Conservation (phyloP, 2,888 invertebrate genomes). For the Sinohyriopsis cumingii region DNA sequence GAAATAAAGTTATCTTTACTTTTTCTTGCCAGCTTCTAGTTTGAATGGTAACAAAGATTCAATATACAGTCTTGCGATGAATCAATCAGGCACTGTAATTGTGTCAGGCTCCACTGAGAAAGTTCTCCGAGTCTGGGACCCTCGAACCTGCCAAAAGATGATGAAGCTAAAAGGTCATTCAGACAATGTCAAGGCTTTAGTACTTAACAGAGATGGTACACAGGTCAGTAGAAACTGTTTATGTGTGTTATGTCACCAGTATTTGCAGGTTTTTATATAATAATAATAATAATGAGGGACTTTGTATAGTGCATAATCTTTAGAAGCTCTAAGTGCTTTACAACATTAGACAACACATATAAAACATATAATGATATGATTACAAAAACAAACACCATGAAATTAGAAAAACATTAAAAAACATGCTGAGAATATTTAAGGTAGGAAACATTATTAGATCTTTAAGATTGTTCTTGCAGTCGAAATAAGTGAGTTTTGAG, state of each 20-base stretch:
- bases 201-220: conserved; percentile 94
- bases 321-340: too few species aligned
- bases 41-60: conserved; percentile 97
- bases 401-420: too few species aligned
- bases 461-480: too few species aligned
- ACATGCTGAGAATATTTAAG: too few species aligned
- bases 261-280: too few species aligned
- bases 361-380: too few species aligned
- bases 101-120: conserved; percentile 84
- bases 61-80: conserved; percentile 99
- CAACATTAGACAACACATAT: too few species aligned
- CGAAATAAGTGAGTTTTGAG: too few species aligned
- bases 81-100: conserved; percentile 93
- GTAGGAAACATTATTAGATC: too few species aligned
- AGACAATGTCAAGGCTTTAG: conserved; percentile 96
- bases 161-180: conserved; percentile 98
- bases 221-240: conserved; percentile 61
- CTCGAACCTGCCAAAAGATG: conserved; percentile 91
- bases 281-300: too few species aligned
- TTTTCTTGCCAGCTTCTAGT: conserved; percentile 83
- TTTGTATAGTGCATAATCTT: too few species aligned
- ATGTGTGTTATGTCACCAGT: not conserved
- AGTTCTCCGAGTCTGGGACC: conserved; percentile 96
- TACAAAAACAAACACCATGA: too few species aligned
- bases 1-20: not conserved